Evolutionary conservation across 2,797 vertebrate genomes (phyloP).

Genomic region (Silurus lanzhouensis): DNA sequence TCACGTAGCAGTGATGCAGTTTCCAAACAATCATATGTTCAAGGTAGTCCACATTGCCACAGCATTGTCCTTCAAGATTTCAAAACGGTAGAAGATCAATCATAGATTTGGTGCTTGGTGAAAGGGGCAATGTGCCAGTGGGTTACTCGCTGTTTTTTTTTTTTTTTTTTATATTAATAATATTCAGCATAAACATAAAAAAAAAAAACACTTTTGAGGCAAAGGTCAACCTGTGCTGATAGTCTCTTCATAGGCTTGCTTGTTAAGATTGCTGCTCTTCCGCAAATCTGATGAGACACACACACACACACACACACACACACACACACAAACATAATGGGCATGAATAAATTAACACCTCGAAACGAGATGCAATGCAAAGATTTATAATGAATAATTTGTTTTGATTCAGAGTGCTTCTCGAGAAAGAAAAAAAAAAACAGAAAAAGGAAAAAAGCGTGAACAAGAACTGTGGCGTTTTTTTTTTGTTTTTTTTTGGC

Average conservation of each 20-base stretch:
- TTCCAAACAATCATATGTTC: too few relatives aligned
- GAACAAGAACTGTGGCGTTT: constrained; percentile 8
- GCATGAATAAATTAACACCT: constrained; percentile 69
- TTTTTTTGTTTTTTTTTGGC: not conserved
- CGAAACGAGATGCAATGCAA: constrained; percentile 71
- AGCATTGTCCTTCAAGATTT: not conserved
- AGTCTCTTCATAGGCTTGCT: constrained; percentile 58
- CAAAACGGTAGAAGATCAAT: not conserved
- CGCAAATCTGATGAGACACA: constrained; percentile 84
- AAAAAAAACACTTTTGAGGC: not conserved
- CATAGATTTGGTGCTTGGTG: not conserved
- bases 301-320: constrained; percentile 60
- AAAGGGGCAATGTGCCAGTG: not conserved
- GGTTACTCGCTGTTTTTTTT: not conserved
- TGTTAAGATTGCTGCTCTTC: constrained; percentile 69
- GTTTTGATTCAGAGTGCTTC: constrained; percentile 76
- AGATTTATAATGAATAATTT: constrained; percentile 76
- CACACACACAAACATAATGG: constrained; percentile 33
- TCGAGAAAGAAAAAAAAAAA: constrained; percentile 70
- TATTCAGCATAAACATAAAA: not conserved
- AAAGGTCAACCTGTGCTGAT: constrained; percentile 56
- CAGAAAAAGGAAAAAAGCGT: not conserved
- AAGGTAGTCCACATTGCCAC: too few relatives aligned
- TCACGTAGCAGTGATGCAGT: not conserved
- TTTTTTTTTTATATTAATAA: not conserved